phyloP scores from a whole-genome alignment of 2,797 vertebrate genomes.

The Craterocephalus amniculus region DNA sequence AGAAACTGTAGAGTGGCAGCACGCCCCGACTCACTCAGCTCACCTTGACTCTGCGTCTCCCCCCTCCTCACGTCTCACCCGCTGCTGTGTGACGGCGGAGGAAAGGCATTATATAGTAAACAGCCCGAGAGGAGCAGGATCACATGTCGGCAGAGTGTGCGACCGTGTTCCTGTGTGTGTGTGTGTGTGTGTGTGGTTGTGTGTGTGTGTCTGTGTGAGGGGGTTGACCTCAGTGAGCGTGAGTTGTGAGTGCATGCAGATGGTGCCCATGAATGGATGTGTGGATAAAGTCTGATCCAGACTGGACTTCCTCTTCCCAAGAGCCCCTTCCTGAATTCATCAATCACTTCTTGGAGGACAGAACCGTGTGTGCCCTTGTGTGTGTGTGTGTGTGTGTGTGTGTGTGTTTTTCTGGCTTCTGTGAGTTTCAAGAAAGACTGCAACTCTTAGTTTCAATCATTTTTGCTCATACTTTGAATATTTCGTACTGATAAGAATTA shows the following conservation, averaged over 20 bases:
- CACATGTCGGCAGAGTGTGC: slow-evolving; percentile 40
- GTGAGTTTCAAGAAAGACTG: not conserved
- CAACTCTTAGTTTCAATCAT: not conserved
- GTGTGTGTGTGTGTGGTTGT: not conserved
- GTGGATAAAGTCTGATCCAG: slow-evolving; percentile 71
- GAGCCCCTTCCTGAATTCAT: slow-evolving; percentile 79
- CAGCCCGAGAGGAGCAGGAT: slow-evolving; percentile 43
- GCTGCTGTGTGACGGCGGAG: slow-evolving; percentile 25
- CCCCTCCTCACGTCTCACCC: not conserved
- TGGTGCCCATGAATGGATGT: slow-evolving; percentile 64
- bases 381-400: slow-evolving; percentile 4
- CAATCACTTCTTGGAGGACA: slow-evolving; percentile 71
- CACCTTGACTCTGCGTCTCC: slow-evolving; percentile 47
- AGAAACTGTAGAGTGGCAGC: slow-evolving; percentile 41
- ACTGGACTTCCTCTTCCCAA: slow-evolving; percentile 78
- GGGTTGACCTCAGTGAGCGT: slow-evolving; percentile 23
- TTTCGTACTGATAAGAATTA: not conserved
- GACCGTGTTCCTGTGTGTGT: slow-evolving; percentile 34
- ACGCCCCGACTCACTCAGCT: slow-evolving; percentile 19
- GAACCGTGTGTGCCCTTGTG: slow-evolving; percentile 9
- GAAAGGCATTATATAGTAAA: slow-evolving; percentile 58
- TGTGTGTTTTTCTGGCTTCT: slow-evolving; percentile 5
- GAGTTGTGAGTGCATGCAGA: slow-evolving; percentile 71
- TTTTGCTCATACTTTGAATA: not conserved
- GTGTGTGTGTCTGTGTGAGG: slow-evolving; percentile 13